Conservation (phyloP, 2,888 invertebrate species). For the Gerris lacustris region DNA sequence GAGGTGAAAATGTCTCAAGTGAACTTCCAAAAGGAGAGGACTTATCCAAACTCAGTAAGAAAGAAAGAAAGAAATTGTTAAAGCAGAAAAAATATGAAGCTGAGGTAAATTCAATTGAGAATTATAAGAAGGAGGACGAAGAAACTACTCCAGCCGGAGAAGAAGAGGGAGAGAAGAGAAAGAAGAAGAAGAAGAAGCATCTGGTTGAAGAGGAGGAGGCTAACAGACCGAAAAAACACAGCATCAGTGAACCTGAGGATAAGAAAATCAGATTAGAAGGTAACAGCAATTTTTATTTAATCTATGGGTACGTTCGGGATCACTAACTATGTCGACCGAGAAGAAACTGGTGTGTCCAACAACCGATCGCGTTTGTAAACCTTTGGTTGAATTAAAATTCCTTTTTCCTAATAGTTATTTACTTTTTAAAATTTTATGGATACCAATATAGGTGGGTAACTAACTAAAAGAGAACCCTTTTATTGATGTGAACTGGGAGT, state of each 20-base stretch:
- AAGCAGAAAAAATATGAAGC: constrained; percentile 22
- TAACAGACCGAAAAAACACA: neutral
- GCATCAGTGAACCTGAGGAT: constrained; percentile 6
- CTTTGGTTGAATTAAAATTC: too few relatives aligned
- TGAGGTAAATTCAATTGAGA: constrained; percentile 18
- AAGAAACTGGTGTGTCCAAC: too few relatives aligned
- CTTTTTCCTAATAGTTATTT: too few relatives aligned
- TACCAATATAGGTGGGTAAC: too few relatives aligned
- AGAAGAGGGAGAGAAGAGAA: constrained; percentile 14
- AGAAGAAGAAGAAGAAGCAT: constrained; percentile 28
- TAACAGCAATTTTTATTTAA: neutral
- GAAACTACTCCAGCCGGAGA: neutral
- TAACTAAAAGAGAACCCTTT: too few relatives aligned
- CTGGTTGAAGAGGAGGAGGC: constrained; percentile 21
- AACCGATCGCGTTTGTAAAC: too few relatives aligned
- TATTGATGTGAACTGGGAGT: too few relatives aligned
- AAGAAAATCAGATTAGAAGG: neutral
- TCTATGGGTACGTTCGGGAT: too few relatives aligned
- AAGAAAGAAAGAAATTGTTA: constrained; percentile 21
- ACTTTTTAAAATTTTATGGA: too few relatives aligned
- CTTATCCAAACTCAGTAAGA: constrained; percentile 17
- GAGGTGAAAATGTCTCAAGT: neutral
- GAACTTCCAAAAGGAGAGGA: constrained; percentile 6
- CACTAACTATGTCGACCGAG: too few relatives aligned
- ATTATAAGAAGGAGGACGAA: constrained; percentile 12